Evolutionary conservation across 2,888 invertebrate species (phyloP).

Genomic region (Neria commutata): DNA sequence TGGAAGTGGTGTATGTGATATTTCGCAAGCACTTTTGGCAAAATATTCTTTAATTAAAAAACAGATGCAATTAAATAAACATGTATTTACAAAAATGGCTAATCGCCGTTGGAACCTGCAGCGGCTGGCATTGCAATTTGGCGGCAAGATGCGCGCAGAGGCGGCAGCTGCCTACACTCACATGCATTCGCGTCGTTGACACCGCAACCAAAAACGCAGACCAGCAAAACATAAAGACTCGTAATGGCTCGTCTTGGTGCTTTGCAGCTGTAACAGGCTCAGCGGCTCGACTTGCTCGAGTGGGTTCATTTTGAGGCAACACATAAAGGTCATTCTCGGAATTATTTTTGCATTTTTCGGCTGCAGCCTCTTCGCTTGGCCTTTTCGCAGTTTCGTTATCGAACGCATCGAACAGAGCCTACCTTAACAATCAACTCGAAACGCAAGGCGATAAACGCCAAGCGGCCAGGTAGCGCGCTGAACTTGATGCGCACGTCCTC

Average conservation of each 20-base stretch:
- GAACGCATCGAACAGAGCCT: constrained; percentile 36
- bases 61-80: not conserved
- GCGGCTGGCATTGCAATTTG: not conserved
- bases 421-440: constrained; percentile 60
- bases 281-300: too few species aligned
- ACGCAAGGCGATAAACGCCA: constrained; percentile 31
- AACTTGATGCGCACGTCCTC: too few species aligned
- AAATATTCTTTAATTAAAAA: too few species aligned
- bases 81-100: not conserved
- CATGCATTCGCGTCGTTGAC: not conserved
- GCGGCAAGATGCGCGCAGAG: not conserved
- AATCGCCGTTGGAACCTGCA: not conserved
- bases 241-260: too few species aligned
- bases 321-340: constrained; percentile 47
- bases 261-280: too few species aligned
- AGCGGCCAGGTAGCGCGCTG: constrained; percentile 26
- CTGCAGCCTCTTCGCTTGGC: not conserved
- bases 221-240: not conserved
- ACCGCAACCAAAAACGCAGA: not conserved
- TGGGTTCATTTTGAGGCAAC: too few species aligned
- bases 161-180: not conserved
- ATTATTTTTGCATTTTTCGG: constrained; percentile 34
- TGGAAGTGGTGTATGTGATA: too few species aligned
- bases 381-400: too few species aligned
- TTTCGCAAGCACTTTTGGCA: too few species aligned